These are phyloP conservation scores for Spisula solida DNA, from an alignment of 2,888 invertebrate species.

Conservation along the genomic window DNA sequence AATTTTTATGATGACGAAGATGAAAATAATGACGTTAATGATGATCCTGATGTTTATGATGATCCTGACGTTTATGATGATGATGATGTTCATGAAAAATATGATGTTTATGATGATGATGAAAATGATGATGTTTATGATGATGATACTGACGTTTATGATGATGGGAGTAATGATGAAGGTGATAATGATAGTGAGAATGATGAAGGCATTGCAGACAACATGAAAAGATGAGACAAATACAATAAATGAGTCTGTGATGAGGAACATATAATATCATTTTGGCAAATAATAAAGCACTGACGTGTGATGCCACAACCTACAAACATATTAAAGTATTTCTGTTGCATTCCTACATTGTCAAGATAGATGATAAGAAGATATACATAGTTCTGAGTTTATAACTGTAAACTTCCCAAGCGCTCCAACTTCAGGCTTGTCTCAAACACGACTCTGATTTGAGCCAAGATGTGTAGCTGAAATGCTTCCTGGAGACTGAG, in stretches of 20 bases:
- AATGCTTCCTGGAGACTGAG: no score
- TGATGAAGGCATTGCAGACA: conserved; percentile 34
- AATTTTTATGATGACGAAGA: background rate
- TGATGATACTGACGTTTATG: background rate
- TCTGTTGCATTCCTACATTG: no score
- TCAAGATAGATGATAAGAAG: no score
- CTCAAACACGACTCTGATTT: no score
- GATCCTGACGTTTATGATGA: background rate
- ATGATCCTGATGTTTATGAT: background rate
- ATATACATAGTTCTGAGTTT: no score
- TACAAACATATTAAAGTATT: no score
- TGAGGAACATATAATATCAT: conserved; percentile 11
- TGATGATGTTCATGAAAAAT: background rate
- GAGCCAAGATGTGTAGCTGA: no score
- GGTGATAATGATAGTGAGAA: background rate
- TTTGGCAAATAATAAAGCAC: conserved; percentile 26
- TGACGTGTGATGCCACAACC: background rate
- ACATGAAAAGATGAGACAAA: background rate
- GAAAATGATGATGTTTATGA: background rate
- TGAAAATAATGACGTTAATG: background rate
- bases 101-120: background rate
- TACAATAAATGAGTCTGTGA: conserved; percentile 24
- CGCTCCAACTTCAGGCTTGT: no score
- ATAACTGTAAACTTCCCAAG: no score
- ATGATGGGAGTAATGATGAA: background rate